phyloP scores from a whole-genome alignment of 2,797 vertebrate species.

The Coregonus ussuriensis region DNA sequence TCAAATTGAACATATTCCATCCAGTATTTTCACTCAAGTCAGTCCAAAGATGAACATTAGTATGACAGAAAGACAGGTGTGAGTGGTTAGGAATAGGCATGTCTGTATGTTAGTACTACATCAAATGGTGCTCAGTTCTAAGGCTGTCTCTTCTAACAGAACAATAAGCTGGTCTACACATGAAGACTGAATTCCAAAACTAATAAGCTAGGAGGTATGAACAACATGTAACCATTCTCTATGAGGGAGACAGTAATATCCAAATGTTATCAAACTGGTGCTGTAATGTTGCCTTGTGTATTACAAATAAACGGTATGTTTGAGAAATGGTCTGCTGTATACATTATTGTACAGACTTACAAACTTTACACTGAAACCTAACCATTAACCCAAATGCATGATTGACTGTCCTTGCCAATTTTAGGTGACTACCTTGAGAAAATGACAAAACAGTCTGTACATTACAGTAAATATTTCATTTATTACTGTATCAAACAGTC shows the following conservation, averaged over 20 bases:
- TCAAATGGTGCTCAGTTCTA: conserved; percentile 55
- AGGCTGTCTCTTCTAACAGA: conserved; percentile 40
- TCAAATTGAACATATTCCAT: neutral
- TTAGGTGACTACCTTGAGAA: neutral
- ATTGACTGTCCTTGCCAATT: no score
- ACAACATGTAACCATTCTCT: conserved; percentile 39
- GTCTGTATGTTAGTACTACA: conserved; percentile 15
- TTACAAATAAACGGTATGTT: conserved; percentile 64
- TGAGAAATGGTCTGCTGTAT: conserved; percentile 17
- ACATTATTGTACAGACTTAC: neutral
- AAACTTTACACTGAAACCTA: neutral
- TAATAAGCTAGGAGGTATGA: conserved; percentile 47
- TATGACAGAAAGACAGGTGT: neutral
- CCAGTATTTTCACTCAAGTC: neutral
- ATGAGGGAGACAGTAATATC: conserved; percentile 41
- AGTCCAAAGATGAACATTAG: neutral
- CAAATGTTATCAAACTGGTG: conserved; percentile 53
- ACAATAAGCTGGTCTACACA: conserved; percentile 54
- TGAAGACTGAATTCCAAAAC: conserved; percentile 1
- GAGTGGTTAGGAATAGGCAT: neutral
- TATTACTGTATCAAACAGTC: conserved; percentile 48
- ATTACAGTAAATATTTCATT: conserved; percentile 52
- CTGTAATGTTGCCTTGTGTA: conserved; percentile 46
- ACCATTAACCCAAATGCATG: neutral
- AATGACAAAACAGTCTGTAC: neutral